Evolutionary conservation across 2,113 vertebrate genomes (phyloP).

Genomic region (Pycnonotus jocosus): DNA sequence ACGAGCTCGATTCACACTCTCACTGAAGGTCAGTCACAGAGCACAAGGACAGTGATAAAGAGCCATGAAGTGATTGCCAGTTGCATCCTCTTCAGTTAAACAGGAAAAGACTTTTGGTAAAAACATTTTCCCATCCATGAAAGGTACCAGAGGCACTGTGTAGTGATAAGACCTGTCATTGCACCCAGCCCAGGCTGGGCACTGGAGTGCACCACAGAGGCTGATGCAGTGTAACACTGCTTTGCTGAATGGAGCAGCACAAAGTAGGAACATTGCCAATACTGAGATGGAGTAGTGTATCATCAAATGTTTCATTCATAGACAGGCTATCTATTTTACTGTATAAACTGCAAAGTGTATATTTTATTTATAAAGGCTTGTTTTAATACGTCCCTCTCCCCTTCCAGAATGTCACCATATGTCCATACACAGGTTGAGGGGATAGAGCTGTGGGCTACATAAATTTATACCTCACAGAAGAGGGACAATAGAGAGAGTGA

Average conservation of each 20-base stretch:
- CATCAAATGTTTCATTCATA: neutral
- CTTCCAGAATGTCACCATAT: neutral
- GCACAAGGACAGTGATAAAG: neutral
- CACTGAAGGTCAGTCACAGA: neutral
- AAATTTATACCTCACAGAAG: neutral
- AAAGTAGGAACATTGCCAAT: neutral
- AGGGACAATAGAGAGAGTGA: neutral
- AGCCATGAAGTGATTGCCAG: neutral
- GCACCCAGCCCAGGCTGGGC: neutral
- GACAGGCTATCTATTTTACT: neutral
- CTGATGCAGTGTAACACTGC: neutral
- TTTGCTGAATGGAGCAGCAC: neutral
- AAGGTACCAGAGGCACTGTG: neutral
- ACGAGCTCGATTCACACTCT: neutral
- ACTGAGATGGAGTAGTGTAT: fast-evolving
- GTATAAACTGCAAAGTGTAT: neutral
- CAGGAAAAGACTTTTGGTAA: neutral
- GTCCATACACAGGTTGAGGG: neutral
- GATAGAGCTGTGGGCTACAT: neutral
- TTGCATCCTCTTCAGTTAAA: neutral
- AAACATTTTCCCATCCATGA: neutral
- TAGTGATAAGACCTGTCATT: neutral
- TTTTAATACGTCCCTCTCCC: neutral
- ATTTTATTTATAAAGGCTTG: neutral
- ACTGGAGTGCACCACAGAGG: neutral